These are phyloP conservation scores for Ammodytes dubius DNA, from an alignment of 2,113 vertebrate species.

Conservation along the genomic window DNA sequence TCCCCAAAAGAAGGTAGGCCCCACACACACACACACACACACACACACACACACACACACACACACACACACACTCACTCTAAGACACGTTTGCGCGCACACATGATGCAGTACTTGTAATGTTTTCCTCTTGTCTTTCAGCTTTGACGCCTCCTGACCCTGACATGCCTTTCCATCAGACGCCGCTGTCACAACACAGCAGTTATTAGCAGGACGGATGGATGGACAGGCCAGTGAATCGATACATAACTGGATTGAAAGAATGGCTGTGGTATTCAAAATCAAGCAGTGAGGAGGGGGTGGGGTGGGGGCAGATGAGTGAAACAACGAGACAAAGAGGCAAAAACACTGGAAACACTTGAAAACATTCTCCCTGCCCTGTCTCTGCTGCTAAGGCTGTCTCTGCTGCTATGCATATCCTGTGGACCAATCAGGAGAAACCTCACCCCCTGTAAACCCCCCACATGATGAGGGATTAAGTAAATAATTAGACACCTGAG, in stretches of 20 bases:
- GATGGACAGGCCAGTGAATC: neutral
- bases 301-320: conserved; percentile 11
- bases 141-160: conserved; percentile 84
- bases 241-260: conserved; percentile 16
- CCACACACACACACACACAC: neutral
- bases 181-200: conserved; percentile 50
- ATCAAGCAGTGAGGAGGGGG: conserved; percentile 6
- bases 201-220: conserved; percentile 16
- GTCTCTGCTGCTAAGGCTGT: conserved; percentile 62
- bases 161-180: conserved; percentile 65
- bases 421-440: conserved; percentile 40
- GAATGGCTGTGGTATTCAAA: conserved; percentile 17
- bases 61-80: neutral
- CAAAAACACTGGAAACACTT: conserved; percentile 46
- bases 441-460: conserved; percentile 35
- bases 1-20: no score
- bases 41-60: neutral
- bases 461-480: conserved; percentile 41
- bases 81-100: no score
- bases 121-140: conserved; percentile 64
- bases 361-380: conserved; percentile 42
- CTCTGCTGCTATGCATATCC: conserved; percentile 72
- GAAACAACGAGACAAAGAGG: conserved; percentile 19
- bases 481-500: conserved; percentile 11
- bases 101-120: neutral